phyloP scores from a whole-genome alignment of 2,113 vertebrate species.

The Pristiophorus japonicus region DNA sequence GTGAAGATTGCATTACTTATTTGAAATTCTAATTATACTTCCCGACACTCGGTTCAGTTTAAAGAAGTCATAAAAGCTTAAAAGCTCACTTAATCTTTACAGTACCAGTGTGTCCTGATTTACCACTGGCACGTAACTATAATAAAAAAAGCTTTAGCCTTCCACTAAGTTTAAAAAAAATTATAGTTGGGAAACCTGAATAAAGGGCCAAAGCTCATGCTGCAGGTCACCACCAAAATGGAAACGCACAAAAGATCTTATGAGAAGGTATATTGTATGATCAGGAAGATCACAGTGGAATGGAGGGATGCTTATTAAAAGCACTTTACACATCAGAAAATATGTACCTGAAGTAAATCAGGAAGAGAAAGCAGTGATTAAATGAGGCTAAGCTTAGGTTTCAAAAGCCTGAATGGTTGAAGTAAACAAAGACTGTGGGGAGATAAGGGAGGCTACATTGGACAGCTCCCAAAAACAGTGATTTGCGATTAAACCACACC shows the following conservation, averaged over 20 bases:
- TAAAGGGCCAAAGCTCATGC: neutral
- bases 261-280: neutral
- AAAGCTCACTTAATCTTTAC: neutral
- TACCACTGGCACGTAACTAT: neutral
- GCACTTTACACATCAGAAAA: neutral
- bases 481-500: too few relatives aligned
- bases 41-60: constrained; percentile 19
- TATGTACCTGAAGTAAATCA: neutral
- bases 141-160: neutral
- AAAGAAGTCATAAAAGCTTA: constrained; percentile 12
- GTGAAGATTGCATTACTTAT: neutral
- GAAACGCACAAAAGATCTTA: neutral
- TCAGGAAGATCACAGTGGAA: neutral
- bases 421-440: neutral
- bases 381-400: neutral
- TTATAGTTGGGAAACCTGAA: neutral
- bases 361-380: neutral
- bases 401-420: neutral
- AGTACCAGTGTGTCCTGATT: neutral
- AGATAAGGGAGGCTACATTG: neutral
- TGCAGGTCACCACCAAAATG: neutral
- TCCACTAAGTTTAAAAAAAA: neutral
- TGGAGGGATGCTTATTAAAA: neutral
- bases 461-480: too few relatives aligned
- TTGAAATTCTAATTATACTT: constrained; percentile 28